These are phyloP conservation scores for Steromphala cineraria DNA, from an alignment of 2,888 invertebrate genomes.

Conservation along the genomic window DNA sequence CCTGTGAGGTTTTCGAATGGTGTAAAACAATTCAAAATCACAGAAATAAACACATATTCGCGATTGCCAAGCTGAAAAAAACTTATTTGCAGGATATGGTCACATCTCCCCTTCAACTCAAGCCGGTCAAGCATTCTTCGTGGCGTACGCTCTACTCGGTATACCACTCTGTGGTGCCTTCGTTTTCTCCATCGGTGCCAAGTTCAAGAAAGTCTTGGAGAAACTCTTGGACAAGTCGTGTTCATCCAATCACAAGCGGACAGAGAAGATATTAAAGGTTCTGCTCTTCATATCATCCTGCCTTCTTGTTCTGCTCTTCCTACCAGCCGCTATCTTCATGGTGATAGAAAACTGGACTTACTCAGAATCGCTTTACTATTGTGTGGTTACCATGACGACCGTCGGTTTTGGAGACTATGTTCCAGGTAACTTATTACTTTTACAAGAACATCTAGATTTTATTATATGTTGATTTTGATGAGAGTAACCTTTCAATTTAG, in stretches of 20 bases:
- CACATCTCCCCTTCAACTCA: conserved; percentile 52
- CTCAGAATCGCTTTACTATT: conserved; percentile 55
- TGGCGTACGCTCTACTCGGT: conserved; percentile 52
- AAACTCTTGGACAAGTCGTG: conserved; percentile 33
- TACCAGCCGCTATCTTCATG: conserved; percentile 48
- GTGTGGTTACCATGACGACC: conserved; percentile 59
- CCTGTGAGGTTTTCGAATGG: too few relatives aligned
- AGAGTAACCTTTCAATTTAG: too few relatives aligned
- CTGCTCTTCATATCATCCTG: conserved; percentile 33
- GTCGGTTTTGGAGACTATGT: conserved; percentile 67
- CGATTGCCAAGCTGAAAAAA: too few relatives aligned
- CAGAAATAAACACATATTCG: too few relatives aligned
- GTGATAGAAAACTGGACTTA: conserved; percentile 56
- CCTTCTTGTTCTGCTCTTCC: conserved; percentile 35
- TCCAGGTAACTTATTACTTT: conserved; percentile 45
- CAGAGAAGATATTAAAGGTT: conserved; percentile 29
- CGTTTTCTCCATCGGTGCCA: conserved; percentile 46
- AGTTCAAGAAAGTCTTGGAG: conserved; percentile 37
- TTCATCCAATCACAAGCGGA: conserved; percentile 31
- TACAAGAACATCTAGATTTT: too few relatives aligned
- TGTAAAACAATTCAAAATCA: too few relatives aligned
- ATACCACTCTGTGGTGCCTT: conserved; percentile 49
- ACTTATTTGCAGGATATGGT: conserved; percentile 51
- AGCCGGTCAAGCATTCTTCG: conserved; percentile 48
- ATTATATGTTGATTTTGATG: too few relatives aligned